These are phyloP conservation scores for Poecilia picta DNA, from an alignment of 2,797 vertebrate species.

Conservation along the genomic window DNA sequence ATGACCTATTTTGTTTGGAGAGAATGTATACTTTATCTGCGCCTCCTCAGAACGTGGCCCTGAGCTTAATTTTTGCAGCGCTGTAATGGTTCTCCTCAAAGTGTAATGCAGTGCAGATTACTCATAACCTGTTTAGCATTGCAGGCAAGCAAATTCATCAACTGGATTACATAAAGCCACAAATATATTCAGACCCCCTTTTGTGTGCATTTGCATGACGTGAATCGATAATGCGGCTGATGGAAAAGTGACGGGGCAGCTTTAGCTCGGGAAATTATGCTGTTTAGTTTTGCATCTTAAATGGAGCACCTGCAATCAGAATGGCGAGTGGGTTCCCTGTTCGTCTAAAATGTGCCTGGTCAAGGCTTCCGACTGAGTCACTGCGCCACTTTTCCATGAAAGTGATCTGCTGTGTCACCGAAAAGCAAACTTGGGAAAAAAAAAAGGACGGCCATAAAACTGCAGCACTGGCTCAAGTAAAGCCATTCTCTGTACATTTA, in stretches of 20 bases:
- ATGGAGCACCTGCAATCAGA: not conserved
- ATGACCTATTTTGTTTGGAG: conserved; percentile 84
- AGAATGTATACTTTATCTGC: conserved; percentile 74
- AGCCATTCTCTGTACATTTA: conserved; percentile 22
- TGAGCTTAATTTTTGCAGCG: conserved; percentile 71
- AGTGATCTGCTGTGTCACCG: conserved; percentile 11
- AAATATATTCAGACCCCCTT: conserved; percentile 31
- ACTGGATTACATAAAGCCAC: conserved; percentile 55
- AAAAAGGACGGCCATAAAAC: conserved; percentile 14
- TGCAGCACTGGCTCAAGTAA: conserved; percentile 18
- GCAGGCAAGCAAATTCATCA: conserved; percentile 53
- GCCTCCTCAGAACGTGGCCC: conserved; percentile 77
- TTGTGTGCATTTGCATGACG: conserved; percentile 25
- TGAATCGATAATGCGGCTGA: conserved; percentile 38
- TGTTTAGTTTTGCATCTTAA: conserved; percentile 15
- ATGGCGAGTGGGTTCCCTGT: not conserved
- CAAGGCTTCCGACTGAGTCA: conserved; percentile 23
- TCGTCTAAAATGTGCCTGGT: conserved; percentile 10
- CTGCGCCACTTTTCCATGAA: conserved; percentile 26
- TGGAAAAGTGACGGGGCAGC: conserved; percentile 46
- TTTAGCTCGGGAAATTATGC: conserved; percentile 13
- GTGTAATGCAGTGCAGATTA: conserved; percentile 55
- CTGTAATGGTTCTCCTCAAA: conserved; percentile 49
- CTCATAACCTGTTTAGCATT: conserved; percentile 62
- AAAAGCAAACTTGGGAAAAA: conserved; percentile 14